Base-by-base conservation (phyloP, 2,113 vertebrate species). In the Siniperca knerii region DNA sequence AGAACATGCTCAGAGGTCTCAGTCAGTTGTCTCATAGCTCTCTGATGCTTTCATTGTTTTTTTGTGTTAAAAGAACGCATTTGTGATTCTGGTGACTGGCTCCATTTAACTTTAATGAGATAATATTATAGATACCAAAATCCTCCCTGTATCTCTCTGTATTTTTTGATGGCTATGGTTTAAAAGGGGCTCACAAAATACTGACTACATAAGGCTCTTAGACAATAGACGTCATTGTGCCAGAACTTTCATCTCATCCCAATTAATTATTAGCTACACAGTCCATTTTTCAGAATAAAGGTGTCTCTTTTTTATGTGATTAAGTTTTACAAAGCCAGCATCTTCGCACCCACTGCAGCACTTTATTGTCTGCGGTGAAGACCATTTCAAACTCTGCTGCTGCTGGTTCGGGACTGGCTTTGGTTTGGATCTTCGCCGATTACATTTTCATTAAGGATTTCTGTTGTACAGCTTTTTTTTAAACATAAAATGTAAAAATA, bases 251-350 rank as follows among this genome's bases (percentile, higher is more conserved):
- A 29, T 55, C 37, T 58, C 52, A 42, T 76, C 0, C 5, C 70
- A 76, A 52, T 81, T 37, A 69, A 77, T 79, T 79, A 76, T 75
- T 60, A 11, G 23, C 68, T 7, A 21, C 21, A 12, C 4, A 48
- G 46, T 71, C n/a, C 44, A 54, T 44, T 73, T 81, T 77, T 52
- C n/a, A 21, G 2, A 42, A 54, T 42, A 65, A 71, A 75, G 8
- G 55, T 57, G 10, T 61, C 55, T 71, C 21, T 54, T 52, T 73
- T 69, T 40, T 23, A 70, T 46, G 40, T 50, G 40, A 65, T 70
- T 37, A 69, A 81, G 29, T 58, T 70, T 55, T 54, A 44, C 72
- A 75, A 68, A 78, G 69, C 7, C 61, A 60, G 73, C 55, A 20
- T 71, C 48, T 48, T 8, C 0, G 11, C 29, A 18, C 70, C 68